phyloP scores from a whole-genome alignment of 2,797 vertebrate species.

The Philypnodon macrostomus region DNA sequence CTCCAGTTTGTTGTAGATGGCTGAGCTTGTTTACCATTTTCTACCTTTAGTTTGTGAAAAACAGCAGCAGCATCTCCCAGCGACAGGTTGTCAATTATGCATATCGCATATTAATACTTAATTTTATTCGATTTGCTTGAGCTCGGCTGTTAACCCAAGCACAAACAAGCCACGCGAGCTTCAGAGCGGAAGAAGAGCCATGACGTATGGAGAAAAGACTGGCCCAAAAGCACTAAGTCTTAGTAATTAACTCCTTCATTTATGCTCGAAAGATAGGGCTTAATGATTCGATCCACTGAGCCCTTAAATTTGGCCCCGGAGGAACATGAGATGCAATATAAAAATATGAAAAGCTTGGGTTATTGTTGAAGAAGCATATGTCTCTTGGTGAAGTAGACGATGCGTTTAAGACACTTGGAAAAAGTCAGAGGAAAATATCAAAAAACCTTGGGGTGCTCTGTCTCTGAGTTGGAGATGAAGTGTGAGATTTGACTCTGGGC shows the following conservation, averaged over 20 bases:
- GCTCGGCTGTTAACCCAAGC: conserved; percentile 57
- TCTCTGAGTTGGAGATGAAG: background rate
- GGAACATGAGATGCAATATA: conserved; percentile 68
- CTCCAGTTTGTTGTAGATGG: background rate
- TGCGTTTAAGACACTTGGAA: too few relatives aligned
- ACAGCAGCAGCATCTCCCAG: conserved; percentile 46
- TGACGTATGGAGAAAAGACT: conserved; percentile 34
- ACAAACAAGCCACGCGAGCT: conserved; percentile 55
- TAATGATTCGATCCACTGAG: conserved; percentile 85
- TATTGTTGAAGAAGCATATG: conserved; percentile 8
- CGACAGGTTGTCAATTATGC: conserved; percentile 58
- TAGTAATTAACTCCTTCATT: conserved; percentile 81
- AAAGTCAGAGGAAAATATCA: too few relatives aligned
- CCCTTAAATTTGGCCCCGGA: conserved; percentile 78
- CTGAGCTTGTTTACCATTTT: conserved; percentile 46
- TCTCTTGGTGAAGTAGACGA: too few relatives aligned
- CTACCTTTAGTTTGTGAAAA: conserved; percentile 56
- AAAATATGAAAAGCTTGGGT: conserved; percentile 12
- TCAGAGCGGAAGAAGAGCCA: conserved; percentile 50
- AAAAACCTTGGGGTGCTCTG: background rate
- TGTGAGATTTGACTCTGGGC: conserved; percentile 1
- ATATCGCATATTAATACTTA: conserved; percentile 68
- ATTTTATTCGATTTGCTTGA: conserved; percentile 68
- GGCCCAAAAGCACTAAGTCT: conserved; percentile 56
- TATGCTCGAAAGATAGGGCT: conserved; percentile 68